These are phyloP conservation scores for Phylloscopus collybita DNA, from an alignment of 2,797 vertebrate species.

Conservation along the genomic window DNA sequence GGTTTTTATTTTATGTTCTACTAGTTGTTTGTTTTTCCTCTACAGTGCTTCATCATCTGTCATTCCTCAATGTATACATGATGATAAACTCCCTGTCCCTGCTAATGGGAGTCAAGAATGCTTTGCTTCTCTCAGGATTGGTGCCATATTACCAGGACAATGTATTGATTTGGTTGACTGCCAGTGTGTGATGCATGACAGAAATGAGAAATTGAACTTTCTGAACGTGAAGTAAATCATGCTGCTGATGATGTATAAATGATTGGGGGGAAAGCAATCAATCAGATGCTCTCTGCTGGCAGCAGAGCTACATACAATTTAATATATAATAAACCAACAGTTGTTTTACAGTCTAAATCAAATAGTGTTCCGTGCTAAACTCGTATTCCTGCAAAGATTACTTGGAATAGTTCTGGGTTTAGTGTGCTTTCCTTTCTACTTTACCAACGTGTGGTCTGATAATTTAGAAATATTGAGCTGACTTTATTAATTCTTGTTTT, in stretches of 20 bases:
- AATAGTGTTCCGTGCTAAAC: not conserved
- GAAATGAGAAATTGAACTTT: conserved; percentile 48
- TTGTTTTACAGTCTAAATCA: not conserved
- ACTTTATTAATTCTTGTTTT: not conserved
- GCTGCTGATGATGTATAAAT: not conserved
- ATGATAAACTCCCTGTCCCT: not conserved
- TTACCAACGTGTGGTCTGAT: not conserved
- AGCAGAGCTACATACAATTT: not conserved
- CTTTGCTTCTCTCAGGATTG: not conserved
- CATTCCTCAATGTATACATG: not conserved
- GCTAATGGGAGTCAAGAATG: not conserved
- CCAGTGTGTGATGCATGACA: not conserved
- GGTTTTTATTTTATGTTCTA: not conserved
- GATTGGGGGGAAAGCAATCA: not conserved
- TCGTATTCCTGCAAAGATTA: not conserved
- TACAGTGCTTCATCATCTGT: not conserved
- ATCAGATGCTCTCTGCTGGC: not conserved
- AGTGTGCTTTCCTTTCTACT: not conserved
- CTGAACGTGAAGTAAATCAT: conserved; percentile 3
- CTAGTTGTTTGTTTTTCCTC: conserved; percentile 2
- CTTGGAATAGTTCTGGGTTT: not conserved
- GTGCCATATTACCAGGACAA: not conserved
- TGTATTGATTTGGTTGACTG: conserved; percentile 46
- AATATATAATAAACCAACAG: not conserved
- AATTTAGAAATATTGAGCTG: not conserved